Evolutionary conservation across 2,113 vertebrate species (phyloP), one percentile per base, ranked within the genome.

Genomic region (Orthonyx spaldingii): DNA sequence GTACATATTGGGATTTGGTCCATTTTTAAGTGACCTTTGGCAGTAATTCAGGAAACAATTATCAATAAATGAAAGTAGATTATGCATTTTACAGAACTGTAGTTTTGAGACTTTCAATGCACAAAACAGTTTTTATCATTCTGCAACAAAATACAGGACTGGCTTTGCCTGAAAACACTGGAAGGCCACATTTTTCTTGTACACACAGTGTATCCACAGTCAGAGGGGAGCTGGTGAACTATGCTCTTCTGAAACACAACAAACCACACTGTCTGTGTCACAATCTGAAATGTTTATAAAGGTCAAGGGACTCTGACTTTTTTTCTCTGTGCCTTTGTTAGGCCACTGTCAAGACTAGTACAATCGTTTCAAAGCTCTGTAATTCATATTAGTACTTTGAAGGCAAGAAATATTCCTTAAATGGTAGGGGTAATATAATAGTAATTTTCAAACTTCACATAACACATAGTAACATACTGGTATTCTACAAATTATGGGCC

Each of bases 221-320:
- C 69, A 87, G 66, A 76, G n/a, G 28, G 33, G 35, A 76, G 28
- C 19, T 82, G 26, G 32, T 93, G 79, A 88, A 42, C 61, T 32
- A 5, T 12, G 17, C 15, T 55, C 65, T 90, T 82, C 49, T 70
- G 78, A 90, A 69, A 61, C n/a, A 69, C 64, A 78, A 83, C 7
- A 50, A 64, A 74, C 33, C 16, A 33, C 52, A 16, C 49, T 53
- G 46, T 12, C 53, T 61, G 32, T 76, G 49, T 50, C 56, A 60
- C 56, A 78, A 52, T 19, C 53, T 75, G 46, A 87, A 89, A 89
- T 57, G 35, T 41, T 87, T 92, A 50, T 81, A 93, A 94, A 97
- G 87, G 72, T 89, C 94, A 92, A 77, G 35, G 55, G 26, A 42
- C 64, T 55, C 16, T 76, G 78, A 81, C 72, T 87, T 96, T 59